These are phyloP conservation scores for Cremastobaeus sp. DNA, from an alignment of 2,888 invertebrate genomes.

Conservation along the genomic window DNA sequence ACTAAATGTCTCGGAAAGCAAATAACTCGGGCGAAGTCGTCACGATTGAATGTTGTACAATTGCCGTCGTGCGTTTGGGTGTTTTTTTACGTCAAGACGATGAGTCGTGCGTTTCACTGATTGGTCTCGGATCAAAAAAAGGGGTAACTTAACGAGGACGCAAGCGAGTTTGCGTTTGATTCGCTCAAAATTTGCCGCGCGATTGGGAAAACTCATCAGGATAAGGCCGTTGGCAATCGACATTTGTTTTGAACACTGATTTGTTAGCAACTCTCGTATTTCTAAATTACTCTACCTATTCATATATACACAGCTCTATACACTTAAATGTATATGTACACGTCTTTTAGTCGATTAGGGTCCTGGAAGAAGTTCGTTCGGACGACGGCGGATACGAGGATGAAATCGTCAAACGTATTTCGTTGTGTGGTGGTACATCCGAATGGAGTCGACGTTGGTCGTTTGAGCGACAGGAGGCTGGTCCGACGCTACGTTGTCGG, in stretches of 20 bases:
- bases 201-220: conserved; percentile 27
- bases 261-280: conserved; percentile 34
- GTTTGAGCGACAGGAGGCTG: conserved; percentile 17
- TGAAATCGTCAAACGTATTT: conserved; percentile 72
- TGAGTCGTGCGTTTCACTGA: conserved; percentile 48
- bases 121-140: conserved; percentile 66
- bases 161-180: conserved; percentile 17
- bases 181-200: conserved; percentile 40
- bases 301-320: conserved; percentile 11
- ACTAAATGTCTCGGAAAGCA: conserved; percentile 39
- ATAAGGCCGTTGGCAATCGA: conserved; percentile 58
- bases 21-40: conserved; percentile 56
- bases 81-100: conserved; percentile 50
- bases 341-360: conserved; percentile 49
- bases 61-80: conserved; percentile 29
- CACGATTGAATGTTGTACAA: conserved; percentile 57
- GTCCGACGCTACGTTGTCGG: conserved; percentile 10
- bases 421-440: conserved; percentile 66
- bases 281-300: conserved; percentile 49
- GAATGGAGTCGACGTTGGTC: conserved; percentile 16
- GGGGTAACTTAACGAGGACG: conserved; percentile 55
- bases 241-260: conserved; percentile 45
- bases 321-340: conserved; percentile 9
- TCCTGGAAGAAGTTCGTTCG: conserved; percentile 71
- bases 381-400: conserved; percentile 75